phyloP scores from a whole-genome alignment of 1,140 invertebrate genomes.

The Stegodyphus dumicola region DNA sequence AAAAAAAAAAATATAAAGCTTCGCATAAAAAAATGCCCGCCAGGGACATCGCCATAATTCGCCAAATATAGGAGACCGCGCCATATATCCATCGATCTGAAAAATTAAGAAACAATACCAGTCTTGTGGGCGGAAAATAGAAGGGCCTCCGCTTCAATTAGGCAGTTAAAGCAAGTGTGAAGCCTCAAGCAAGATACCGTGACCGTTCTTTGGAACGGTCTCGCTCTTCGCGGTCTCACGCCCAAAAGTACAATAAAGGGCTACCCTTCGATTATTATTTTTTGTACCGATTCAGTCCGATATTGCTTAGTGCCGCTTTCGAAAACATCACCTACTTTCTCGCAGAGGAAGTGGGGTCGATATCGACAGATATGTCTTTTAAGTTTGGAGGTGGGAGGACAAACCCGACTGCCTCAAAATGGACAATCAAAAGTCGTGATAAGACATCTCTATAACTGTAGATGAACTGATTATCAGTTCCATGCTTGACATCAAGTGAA shows the following conservation, averaged over 20 bases:
- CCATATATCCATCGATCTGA: neutral
- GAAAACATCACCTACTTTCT: neutral
- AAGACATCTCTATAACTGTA: too few species aligned
- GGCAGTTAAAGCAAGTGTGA: constrained; percentile 7
- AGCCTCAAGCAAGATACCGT: neutral
- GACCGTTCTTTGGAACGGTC: neutral
- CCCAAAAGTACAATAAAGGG: constrained; percentile 20
- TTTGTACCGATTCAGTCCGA: too few species aligned
- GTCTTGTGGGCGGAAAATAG: neutral
- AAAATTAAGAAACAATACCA: constrained; percentile 17
- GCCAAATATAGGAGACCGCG: neutral
- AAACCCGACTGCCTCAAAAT: too few species aligned
- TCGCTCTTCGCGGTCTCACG: neutral
- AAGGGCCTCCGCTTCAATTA: neutral
- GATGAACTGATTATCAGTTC: too few species aligned
- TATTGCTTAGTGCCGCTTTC: neutral
- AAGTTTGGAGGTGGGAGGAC: too few species aligned
- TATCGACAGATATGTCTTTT: too few species aligned
- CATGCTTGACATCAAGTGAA: too few species aligned
- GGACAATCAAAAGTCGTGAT: too few species aligned
- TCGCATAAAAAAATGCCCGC: too few species aligned
- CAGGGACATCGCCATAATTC: neutral
- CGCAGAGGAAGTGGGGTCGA: too few species aligned
- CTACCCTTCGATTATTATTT: neutral
- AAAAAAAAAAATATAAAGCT: too few species aligned